Conservation (phyloP, 2,113 vertebrate genomes). For the Saccopteryx bilineata region DNA sequence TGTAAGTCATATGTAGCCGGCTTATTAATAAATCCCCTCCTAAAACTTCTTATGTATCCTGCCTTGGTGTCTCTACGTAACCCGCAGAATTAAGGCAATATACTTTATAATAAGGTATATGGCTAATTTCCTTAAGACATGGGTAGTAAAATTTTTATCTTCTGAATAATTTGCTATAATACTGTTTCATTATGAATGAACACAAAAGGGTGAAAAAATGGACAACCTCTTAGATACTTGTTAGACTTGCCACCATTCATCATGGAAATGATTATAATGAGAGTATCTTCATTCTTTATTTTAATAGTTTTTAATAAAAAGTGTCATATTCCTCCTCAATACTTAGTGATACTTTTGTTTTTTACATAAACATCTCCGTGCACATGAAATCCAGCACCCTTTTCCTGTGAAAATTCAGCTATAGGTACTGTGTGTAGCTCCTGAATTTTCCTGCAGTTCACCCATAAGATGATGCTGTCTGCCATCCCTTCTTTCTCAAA, state of each 20-base stretch:
- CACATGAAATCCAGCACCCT: neutral
- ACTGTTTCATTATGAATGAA: neutral
- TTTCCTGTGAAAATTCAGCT: neutral
- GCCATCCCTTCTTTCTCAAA: neutral
- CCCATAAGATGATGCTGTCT: too few relatives aligned
- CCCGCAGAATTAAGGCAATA: too few relatives aligned
- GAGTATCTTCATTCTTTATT: neutral
- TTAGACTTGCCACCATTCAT: neutral
- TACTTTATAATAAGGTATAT: neutral
- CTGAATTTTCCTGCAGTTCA: neutral
- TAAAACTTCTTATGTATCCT: too few relatives aligned
- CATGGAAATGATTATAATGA: neutral
- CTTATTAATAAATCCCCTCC: too few relatives aligned
- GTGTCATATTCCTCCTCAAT: neutral
- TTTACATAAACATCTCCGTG: neutral
- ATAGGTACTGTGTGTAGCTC: fast-evolving
- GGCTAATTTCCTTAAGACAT: neutral
- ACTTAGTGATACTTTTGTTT: neutral
- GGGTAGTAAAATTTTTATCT: neutral
- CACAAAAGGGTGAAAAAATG: neutral
- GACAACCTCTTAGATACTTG: neutral
- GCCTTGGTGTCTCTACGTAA: too few relatives aligned
- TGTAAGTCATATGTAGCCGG: too few relatives aligned
- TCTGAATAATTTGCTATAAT: neutral
- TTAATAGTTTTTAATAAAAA: neutral